Percentiles rank a stretch among this genome's conserved stretches.
Evolutionary conservation across 2,888 invertebrate genomes (phyloP).

Genomic region (Synergus gifuensis): DNA sequence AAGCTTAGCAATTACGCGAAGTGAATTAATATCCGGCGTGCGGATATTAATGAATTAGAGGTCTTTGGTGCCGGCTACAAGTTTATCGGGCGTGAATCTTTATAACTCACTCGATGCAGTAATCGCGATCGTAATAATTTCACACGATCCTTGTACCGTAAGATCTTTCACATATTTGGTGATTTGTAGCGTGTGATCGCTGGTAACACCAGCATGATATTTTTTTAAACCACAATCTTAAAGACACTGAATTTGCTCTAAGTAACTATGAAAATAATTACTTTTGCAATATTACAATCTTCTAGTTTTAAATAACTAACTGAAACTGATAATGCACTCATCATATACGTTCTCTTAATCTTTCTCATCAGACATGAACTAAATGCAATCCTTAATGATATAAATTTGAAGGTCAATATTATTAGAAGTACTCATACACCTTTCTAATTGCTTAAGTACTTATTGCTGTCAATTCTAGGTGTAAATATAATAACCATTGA

Average conservation of each 20-base stretch:
- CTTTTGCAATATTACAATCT: no score
- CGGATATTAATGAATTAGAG: slow-evolving; percentile 64
- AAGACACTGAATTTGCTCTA: no score
- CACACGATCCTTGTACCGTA: slow-evolving; percentile 6
- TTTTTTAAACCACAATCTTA: no score
- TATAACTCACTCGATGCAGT: slow-evolving; percentile 45
- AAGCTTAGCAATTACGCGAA: slow-evolving; percentile 57
- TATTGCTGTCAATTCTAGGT: slow-evolving; percentile 2
- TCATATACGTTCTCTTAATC: no score
- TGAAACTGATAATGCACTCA: no score
- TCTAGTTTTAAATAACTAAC: no score
- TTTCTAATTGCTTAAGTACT: slow-evolving; percentile 21
- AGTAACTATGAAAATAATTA: no score
- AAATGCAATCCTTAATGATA: background rate
- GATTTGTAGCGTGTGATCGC: background rate
- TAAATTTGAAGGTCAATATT: background rate
- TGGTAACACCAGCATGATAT: no score
- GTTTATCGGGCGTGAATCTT: slow-evolving; percentile 58
- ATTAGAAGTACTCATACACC: slow-evolving; percentile 4
- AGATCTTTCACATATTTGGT: background rate
- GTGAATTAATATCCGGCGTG: slow-evolving; percentile 61
- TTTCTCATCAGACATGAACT: no score
- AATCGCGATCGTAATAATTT: slow-evolving; percentile 39
- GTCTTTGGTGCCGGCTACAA: slow-evolving; percentile 50
- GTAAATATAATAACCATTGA: slow-evolving; percentile 12